Percentiles rank a stretch among this genome's conserved stretches.
These are phyloP conservation scores for Poeciliopsis prolifica DNA, from an alignment of 2,113 vertebrate species.

Conservation along the genomic window DNA sequence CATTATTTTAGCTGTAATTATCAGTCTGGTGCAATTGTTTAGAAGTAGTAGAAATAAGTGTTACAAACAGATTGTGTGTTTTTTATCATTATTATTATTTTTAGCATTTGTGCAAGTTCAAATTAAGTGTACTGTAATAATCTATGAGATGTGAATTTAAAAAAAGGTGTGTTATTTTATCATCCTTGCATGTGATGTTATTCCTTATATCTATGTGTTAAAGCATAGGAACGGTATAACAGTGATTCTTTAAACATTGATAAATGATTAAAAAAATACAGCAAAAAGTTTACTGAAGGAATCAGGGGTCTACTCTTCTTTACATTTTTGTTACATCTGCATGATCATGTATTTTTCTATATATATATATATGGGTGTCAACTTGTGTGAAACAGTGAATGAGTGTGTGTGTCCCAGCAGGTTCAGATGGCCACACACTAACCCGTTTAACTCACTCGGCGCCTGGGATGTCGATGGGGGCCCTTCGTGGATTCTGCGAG, in stretches of 20 bases:
- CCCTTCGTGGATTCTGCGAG: conserved; percentile 51
- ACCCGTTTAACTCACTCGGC: conserved; percentile 76
- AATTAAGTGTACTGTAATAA: too few species aligned
- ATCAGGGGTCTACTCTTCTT: neutral
- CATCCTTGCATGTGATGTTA: neutral
- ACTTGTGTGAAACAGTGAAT: conserved; percentile 17
- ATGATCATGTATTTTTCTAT: conserved; percentile 16
- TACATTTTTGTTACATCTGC: conserved; percentile 5
- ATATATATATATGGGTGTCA: conserved; percentile 6
- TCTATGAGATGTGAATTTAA: too few species aligned
- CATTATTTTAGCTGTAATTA: too few species aligned
- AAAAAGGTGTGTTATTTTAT: neutral
- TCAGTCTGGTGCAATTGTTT: too few species aligned
- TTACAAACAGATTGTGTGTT: too few species aligned
- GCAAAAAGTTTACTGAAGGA: too few species aligned
- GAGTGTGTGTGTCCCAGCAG: conserved; percentile 54
- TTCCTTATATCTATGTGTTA: neutral
- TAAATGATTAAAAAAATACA: neutral
- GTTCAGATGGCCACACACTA: conserved; percentile 71
- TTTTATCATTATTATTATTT: too few species aligned
- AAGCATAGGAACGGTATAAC: neutral
- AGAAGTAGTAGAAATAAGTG: too few species aligned
- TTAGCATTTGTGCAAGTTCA: too few species aligned
- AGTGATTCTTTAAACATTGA: neutral
- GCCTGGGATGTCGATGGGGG: conserved; percentile 70